These are phyloP conservation scores for Podilymbus podiceps DNA, from an alignment of 2,113 vertebrate genomes.

Conservation along the genomic window DNA sequence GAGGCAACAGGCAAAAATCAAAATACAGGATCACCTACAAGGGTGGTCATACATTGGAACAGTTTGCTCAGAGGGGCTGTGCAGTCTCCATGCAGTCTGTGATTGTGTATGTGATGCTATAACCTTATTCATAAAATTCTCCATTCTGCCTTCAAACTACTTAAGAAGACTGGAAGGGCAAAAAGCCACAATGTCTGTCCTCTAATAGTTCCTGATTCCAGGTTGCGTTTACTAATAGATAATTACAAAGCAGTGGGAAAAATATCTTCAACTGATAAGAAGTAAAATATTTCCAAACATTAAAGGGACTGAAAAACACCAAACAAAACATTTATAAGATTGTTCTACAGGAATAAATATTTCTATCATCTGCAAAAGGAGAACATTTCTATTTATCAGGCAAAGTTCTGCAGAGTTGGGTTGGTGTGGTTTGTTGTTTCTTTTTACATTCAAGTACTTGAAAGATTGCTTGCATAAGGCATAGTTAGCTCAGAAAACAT, in stretches of 20 bases:
- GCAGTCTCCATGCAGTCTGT: accelerated
- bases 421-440: neutral
- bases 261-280: neutral
- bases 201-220: neutral
- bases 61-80: neutral
- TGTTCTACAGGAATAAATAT: neutral
- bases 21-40: neutral
- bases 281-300: neutral
- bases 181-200: neutral
- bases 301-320: neutral
- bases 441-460: neutral
- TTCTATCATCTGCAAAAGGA: neutral
- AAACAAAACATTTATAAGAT: neutral
- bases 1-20: neutral
- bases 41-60: neutral
- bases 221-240: neutral
- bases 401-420: neutral
- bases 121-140: neutral
- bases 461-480: neutral
- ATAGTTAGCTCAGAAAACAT: neutral
- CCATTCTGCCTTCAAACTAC: neutral
- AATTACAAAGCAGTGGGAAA: neutral
- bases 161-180: neutral
- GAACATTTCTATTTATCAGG: neutral
- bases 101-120: neutral